These are phyloP conservation scores for Oikopleura dioica DNA, from an alignment of 23 tunicate species.

Conservation along the genomic window DNA sequence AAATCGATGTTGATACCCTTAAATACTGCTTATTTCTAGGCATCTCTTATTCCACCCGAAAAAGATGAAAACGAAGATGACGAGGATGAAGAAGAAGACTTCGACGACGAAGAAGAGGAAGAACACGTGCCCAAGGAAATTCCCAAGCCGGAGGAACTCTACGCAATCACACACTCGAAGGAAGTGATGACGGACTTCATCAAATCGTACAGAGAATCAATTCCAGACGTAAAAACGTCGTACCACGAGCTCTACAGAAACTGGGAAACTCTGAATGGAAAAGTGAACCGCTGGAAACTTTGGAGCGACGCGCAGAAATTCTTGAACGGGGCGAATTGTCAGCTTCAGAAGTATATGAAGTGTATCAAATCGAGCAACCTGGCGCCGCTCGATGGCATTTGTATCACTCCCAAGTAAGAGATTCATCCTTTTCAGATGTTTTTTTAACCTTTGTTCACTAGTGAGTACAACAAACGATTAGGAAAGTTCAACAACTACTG, in stretches of 20 bases:
- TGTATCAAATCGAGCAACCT: constrained; percentile 28
- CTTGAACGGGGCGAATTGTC: constrained; percentile 15
- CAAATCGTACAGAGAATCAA: constrained; percentile 18
- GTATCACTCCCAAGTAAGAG: constrained; percentile 35
- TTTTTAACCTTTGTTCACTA: background rate
- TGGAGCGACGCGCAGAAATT: constrained; percentile 24
- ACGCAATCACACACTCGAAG: background rate
- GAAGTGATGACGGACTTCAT: background rate
- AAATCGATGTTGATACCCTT: no score
- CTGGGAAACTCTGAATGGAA: constrained; percentile 34
- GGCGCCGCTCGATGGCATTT: constrained; percentile 23
- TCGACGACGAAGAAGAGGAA: background rate
- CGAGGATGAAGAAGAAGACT: no score
- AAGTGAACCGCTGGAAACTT: constrained; percentile 42
- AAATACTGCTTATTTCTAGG: no score
- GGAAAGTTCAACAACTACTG: constrained; percentile 46
- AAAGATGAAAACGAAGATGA: no score
- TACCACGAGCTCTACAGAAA: constrained; percentile 42
- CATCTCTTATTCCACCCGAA: no score
- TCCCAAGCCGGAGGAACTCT: background rate
- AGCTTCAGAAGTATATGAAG: constrained; percentile 45
- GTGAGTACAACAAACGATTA: constrained; percentile 34
- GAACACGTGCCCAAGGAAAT: background rate
- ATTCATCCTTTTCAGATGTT: background rate
- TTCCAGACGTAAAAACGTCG: constrained; percentile 18